Base-by-base conservation (phyloP, 2,888 invertebrate genomes). In the Aleiodes leptofemur region DNA sequence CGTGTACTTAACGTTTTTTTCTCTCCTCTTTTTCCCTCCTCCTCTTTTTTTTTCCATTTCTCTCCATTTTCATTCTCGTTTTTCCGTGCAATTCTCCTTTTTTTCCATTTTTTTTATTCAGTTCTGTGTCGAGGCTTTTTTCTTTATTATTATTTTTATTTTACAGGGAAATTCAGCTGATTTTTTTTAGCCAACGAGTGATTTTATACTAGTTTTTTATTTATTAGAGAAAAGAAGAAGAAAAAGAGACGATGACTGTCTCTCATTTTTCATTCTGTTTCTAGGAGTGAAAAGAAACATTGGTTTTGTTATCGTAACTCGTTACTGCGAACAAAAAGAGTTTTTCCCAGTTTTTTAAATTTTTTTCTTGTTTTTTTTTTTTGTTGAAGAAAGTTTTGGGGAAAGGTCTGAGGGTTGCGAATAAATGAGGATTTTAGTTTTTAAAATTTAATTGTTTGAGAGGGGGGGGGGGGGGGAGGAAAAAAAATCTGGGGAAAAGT, bases 1-100 rank as follows among this genome's bases (percentile, higher is more conserved):
- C 70, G 74, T 74, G 70, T 74, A 70, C 64, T 74, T 74, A 61
- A 50, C 48, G 38, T 70, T 74, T 57, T 74, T 69, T 48, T 51
- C 38, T 69, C 53, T 57, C 51, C 56, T 48, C 48, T 70, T 72
- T 14, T 69, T 51, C n/a, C 2, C 23, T 69, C 6, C 13, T 5
- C 34, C 31, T 56, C 13, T 4, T 23, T 23, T 23, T 23, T 23
- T 23, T 23, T 23, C 23, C 2, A 23, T 23, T 23, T 23, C 23
- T 23, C 68, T 68, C 31, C 51, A 51, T 56, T 69, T 73, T 34
- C 23, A 16, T 59, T 34, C 56, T 51, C 50, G 50, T 69, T 55
- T 66, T 61, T 53, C 61, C 64, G 14, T 34, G 8, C 13, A 38
- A 1, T 34, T 34, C 5, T 34, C 34, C 34, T 34, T 34, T 34